Evolutionary conservation across 1,140 invertebrate species (phyloP), one percentile per base, ranked within the genome.

Genomic region (Chlorops oryzae): DNA sequence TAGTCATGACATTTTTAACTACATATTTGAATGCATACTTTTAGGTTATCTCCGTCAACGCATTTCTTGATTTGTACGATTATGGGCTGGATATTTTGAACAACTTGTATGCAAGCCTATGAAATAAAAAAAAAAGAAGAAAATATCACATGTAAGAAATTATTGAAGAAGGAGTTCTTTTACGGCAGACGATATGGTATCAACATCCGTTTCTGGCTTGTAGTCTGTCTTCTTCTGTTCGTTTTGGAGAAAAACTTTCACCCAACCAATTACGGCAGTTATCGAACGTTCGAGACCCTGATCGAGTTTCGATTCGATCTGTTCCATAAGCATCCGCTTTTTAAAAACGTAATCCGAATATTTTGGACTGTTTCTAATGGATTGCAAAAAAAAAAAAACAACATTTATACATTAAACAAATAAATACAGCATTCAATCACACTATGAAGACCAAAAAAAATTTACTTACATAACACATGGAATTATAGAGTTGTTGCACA

Each of bases 151-250:
- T 15, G 20, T n/a, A 38, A 2, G 1, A 24, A 23, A 34, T 47
- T 22, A 13, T 38, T 34, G 7, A 22, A 22, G 7, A 44, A 44
- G 17, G 13, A 15, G 18, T 23, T 22, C 17, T 32, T 65, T 74
- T 73, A 84, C 83, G 3, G 81, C 73, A 22, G 87, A 89, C 6
- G 83, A 82, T 21, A 90, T 72, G 1, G 86, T 89, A 60, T 89
- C 85, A 5, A 86, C 81, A 61, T 90, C 87, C 5, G 79, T 86
- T 73, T 98, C 96, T 0, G 94, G 92, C 65, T 91, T 96, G 61
- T 96, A 98, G 72, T 98, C 96, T 1, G 85, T 88, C 70, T 96
- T 96, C 69, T 92, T 92, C 74, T 99, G 96, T 70, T 98, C 94
- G 4, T 81, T 85, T 72, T 92, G 86, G 2, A 99, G 77, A 63